Evolutionary conservation across 2,888 invertebrate genomes (phyloP).

Genomic region (Helleia helle): DNA sequence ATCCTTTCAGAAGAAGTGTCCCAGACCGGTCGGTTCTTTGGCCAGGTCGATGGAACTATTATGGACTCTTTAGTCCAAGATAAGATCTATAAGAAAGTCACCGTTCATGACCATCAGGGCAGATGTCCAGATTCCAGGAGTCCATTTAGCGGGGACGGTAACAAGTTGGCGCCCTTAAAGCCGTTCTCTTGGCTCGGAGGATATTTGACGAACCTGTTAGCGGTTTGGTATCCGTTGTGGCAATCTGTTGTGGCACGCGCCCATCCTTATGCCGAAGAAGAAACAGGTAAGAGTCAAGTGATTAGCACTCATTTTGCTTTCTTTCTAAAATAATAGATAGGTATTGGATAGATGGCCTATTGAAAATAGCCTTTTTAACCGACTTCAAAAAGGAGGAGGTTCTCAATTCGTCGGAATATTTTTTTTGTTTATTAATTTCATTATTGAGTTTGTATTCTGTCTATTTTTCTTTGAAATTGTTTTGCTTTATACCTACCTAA

Average conservation of each 20-base stretch:
- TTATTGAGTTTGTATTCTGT: no score
- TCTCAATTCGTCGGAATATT: no score
- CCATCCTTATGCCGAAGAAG: constrained; percentile 65
- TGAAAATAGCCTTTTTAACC: no score
- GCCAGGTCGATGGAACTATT: constrained; percentile 94
- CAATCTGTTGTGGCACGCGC: constrained; percentile 45
- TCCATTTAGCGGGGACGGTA: constrained; percentile 73
- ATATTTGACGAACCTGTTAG: constrained; percentile 66
- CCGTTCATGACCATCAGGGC: constrained; percentile 92
- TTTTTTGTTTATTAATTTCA: no score
- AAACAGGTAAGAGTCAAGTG: constrained; percentile 42
- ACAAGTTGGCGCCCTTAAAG: constrained; percentile 54
- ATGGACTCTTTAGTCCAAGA: constrained; percentile 95
- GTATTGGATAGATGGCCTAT: no score
- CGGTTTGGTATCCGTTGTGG: constrained; percentile 67
- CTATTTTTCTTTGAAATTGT: no score
- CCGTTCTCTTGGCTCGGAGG: constrained; percentile 72
- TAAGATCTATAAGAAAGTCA: constrained; percentile 90
- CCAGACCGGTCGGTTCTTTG: constrained; percentile 94
- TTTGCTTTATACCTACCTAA: no score
- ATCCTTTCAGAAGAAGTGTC: constrained; percentile 90
- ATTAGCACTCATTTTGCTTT: no score
- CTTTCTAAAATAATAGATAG: no score
- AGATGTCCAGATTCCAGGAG: constrained; percentile 82
- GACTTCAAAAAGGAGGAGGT: no score